phyloP scores from a whole-genome alignment of 2,888 invertebrate genomes.

The Aphelenchoides bicaudatus region DNA sequence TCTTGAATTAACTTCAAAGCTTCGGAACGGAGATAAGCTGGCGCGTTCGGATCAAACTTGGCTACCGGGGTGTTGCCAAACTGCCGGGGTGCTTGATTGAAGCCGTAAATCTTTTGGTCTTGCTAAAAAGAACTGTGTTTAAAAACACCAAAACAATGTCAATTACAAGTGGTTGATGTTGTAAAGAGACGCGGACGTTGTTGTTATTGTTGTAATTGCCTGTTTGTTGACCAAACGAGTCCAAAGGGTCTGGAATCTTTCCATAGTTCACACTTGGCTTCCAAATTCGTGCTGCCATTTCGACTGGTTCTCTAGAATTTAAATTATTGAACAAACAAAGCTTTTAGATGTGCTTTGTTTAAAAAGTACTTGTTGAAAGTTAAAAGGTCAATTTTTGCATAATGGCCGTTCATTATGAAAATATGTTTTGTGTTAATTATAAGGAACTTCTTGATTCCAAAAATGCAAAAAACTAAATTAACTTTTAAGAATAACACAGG shows the following conservation, averaged over 20 bases:
- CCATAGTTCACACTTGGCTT: constrained; percentile 2
- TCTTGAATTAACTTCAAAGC: constrained; percentile 53
- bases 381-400: no score
- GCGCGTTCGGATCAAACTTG: constrained; percentile 34
- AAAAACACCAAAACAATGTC: background rate
- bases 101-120: background rate
- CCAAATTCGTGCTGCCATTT: constrained; percentile 16
- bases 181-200: constrained; percentile 20
- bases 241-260: background rate
- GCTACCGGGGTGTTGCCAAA: constrained; percentile 20
- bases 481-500: no score
- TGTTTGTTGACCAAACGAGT: background rate
- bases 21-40: constrained; percentile 49
- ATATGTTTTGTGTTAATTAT: no score
- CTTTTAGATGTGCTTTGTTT: no score
- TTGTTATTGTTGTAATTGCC: background rate
- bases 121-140: constrained; percentile 9
- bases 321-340: no score
- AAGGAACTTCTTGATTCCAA: no score
- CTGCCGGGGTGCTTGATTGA: constrained; percentile 14
- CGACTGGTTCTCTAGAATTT: constrained; percentile 15
- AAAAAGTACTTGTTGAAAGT: no score
- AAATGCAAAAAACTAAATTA: no score
- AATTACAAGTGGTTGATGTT: constrained; percentile 27
- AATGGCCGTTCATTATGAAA: no score